Evolutionary conservation across 2,888 invertebrate genomes (phyloP).

Genomic region (Anoncus sp.): DNA sequence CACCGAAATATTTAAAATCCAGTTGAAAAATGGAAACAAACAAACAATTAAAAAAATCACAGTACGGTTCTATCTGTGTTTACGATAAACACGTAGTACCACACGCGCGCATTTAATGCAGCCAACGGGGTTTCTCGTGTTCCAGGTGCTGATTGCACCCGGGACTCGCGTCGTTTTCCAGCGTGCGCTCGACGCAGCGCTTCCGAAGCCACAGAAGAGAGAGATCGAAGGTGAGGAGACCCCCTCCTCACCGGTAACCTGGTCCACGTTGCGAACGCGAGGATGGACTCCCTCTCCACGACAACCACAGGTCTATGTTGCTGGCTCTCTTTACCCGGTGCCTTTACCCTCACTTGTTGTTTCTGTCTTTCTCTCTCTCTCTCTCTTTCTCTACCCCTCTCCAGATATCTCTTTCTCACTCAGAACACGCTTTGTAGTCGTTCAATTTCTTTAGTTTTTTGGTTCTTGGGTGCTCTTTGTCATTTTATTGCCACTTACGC

Average conservation of each 20-base stretch:
- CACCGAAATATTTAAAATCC: constrained; percentile 40
- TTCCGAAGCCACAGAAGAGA: constrained; percentile 62
- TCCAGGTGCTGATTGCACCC: constrained; percentile 65
- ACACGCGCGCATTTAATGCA: constrained; percentile 52
- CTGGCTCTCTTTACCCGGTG: constrained; percentile 67
- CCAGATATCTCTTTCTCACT: constrained; percentile 39
- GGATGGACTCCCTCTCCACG: constrained; percentile 63
- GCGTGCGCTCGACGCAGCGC: constrained; percentile 64
- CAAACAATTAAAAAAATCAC: constrained; percentile 2
- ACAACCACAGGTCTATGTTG: constrained; percentile 59
- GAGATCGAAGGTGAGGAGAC: constrained; percentile 84
- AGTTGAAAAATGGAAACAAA: constrained; percentile 15
- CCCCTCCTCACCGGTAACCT: constrained; percentile 80
- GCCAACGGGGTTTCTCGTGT: constrained; percentile 61
- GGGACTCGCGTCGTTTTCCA: constrained; percentile 65
- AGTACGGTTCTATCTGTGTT: not conserved
- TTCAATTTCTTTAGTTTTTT: constrained; percentile 14
- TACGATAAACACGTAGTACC: constrained; percentile 34
- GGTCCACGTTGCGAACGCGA: constrained; percentile 64
- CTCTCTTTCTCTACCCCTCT: constrained; percentile 50
- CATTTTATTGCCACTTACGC: constrained; percentile 76
- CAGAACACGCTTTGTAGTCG: constrained; percentile 12
- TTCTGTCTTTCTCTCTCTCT: constrained; percentile 50
- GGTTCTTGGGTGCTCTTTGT: constrained; percentile 36
- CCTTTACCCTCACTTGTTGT: constrained; percentile 66